Conservation (phyloP, 2,797 vertebrate species). For the Microctenopoma stevenorrisi region DNA sequence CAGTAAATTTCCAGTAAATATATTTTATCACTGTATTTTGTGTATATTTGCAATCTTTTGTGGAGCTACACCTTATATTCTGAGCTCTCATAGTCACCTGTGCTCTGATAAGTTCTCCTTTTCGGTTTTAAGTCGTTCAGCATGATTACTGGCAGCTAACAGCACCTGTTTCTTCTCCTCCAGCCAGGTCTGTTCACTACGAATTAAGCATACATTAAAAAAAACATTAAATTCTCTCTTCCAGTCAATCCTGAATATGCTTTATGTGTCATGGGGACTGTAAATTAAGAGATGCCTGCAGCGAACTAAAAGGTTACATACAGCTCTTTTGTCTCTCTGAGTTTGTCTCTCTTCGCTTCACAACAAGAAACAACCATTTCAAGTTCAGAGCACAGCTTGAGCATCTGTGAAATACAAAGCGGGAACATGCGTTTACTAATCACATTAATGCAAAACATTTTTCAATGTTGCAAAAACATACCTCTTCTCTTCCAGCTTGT, state of each 20-base stretch:
- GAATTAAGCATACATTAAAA: constrained; percentile 12
- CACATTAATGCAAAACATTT: neutral
- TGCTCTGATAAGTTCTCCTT: constrained; percentile 70
- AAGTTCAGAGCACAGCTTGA: constrained; percentile 85
- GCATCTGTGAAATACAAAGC: constrained; percentile 80
- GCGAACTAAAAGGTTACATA: constrained; percentile 75
- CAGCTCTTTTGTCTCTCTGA: constrained; percentile 87
- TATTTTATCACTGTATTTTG: neutral
- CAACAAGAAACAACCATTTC: constrained; percentile 84
- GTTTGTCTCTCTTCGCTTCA: constrained; percentile 81
- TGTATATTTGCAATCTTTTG: neutral
- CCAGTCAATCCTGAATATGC: neutral
- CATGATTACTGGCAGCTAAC: constrained; percentile 61
- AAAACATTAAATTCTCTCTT: neutral
- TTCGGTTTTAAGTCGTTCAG: constrained; percentile 62
- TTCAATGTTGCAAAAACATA: constrained; percentile 36
- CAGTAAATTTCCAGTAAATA: too few relatives aligned
- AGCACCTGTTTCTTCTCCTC: constrained; percentile 78
- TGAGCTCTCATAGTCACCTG: constrained; percentile 58
- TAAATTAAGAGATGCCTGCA: neutral
- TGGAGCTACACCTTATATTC: neutral
- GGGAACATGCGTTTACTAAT: neutral
- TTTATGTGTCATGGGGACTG: neutral
- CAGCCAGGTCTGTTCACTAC: constrained; percentile 82
- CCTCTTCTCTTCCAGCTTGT: constrained; percentile 80